These are phyloP conservation scores for Chelmon rostratus DNA, from an alignment of 2,797 vertebrate species.

Conservation along the genomic window DNA sequence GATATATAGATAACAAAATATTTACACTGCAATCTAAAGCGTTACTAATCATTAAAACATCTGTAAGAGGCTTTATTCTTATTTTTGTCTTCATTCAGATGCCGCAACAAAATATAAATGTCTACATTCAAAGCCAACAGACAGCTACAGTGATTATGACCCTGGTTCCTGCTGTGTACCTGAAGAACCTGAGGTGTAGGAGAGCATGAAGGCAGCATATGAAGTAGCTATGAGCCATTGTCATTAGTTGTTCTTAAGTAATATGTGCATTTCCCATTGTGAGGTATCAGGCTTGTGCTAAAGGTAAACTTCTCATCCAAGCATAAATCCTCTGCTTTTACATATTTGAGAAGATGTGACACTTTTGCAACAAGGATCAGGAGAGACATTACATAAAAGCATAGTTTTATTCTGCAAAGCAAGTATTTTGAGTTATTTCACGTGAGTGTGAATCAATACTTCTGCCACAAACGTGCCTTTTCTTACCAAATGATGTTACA, in stretches of 20 bases:
- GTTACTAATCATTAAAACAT: too few relatives aligned
- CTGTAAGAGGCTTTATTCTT: neutral
- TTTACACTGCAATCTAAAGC: too few relatives aligned
- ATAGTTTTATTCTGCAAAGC: constrained; percentile 41
- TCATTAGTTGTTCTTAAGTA: neutral
- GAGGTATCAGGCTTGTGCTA: neutral
- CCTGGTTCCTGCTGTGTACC: neutral
- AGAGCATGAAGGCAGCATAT: neutral
- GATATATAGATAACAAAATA: neutral
- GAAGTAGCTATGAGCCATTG: neutral
- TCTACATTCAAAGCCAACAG: too few relatives aligned
- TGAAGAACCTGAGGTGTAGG: neutral
- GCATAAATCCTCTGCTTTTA: neutral
- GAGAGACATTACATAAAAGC: constrained; percentile 7
- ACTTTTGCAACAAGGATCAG: too few relatives aligned
- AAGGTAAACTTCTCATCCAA: neutral
- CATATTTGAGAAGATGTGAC: too few relatives aligned
- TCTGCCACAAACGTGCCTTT: neutral
- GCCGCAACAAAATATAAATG: neutral
- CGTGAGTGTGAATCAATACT: neutral
- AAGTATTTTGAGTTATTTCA: constrained; percentile 10
- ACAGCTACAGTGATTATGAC: too few relatives aligned
- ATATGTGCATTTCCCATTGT: neutral
- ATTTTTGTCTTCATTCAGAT: neutral
- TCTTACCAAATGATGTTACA: neutral